phyloP scores from a whole-genome alignment of 1,140 invertebrate species.

The Heliconius himera region DNA sequence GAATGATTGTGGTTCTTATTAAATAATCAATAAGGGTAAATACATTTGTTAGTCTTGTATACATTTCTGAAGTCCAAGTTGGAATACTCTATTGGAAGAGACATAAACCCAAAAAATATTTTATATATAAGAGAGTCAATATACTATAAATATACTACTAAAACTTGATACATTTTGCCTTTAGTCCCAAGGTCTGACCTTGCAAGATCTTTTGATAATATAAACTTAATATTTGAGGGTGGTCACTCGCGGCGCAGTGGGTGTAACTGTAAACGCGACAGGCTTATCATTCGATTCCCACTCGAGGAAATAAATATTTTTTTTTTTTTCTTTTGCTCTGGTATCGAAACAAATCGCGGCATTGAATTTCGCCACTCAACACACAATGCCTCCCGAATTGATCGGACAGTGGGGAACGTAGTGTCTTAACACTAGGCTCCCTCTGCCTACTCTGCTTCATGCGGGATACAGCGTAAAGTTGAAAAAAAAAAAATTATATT shows the following conservation, averaged over 20 bases:
- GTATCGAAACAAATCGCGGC: no score
- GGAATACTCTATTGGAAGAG: conserved; percentile 29
- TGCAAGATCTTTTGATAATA: conserved; percentile 26
- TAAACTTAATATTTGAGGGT: not conserved
- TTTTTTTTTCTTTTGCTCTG: no score
- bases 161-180: conserved; percentile 31
- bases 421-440: no score
- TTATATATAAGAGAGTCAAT: conserved; percentile 23
- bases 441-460: no score
- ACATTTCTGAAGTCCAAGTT: not conserved
- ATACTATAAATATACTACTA: conserved; percentile 32
- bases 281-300: not conserved
- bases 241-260: no score
- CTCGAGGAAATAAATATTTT: no score
- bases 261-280: no score
- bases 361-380: no score
- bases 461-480: no score
- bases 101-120: conserved; percentile 36
- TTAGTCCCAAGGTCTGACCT: conserved; percentile 13
- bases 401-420: no score
- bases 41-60: not conserved
- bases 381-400: no score
- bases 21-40: not conserved
- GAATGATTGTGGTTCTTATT: not conserved
- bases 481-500: no score